phyloP scores from a whole-genome alignment of 2,113 vertebrate species.

The Parotia lawesii region DNA sequence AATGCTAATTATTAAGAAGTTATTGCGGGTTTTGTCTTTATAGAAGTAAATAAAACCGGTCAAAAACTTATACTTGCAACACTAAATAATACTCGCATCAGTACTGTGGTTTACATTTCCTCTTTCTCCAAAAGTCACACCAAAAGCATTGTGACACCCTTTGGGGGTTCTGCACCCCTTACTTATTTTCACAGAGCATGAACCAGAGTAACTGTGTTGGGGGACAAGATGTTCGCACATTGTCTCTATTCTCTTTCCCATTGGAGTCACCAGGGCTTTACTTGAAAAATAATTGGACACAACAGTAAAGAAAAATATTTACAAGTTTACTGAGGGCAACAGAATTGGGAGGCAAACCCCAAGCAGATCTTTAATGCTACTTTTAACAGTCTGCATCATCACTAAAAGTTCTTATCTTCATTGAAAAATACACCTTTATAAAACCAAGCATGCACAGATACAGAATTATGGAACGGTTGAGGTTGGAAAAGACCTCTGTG shows the following conservation, averaged over 20 bases:
- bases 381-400: not conserved
- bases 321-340: accelerated
- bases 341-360: not conserved
- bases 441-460: not conserved
- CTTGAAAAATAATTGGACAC: not conserved
- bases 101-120: accelerated
- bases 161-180: not conserved
- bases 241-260: not conserved
- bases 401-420: not conserved
- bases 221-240: not conserved
- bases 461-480: not conserved
- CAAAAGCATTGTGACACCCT: not conserved
- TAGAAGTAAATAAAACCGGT: not conserved
- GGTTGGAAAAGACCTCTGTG: not conserved
- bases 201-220: not conserved
- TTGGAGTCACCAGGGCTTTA: not conserved
- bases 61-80: not conserved
- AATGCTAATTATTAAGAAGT: not conserved
- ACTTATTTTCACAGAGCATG: not conserved
- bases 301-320: not conserved
- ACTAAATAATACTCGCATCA: not conserved
- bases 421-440: not conserved
- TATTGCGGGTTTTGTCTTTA: not conserved
- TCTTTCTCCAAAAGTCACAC: not conserved
- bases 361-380: not conserved